Evolutionary conservation across 1,140 invertebrate species (phyloP).

Genomic region (Leguminivora glycinivorella): DNA sequence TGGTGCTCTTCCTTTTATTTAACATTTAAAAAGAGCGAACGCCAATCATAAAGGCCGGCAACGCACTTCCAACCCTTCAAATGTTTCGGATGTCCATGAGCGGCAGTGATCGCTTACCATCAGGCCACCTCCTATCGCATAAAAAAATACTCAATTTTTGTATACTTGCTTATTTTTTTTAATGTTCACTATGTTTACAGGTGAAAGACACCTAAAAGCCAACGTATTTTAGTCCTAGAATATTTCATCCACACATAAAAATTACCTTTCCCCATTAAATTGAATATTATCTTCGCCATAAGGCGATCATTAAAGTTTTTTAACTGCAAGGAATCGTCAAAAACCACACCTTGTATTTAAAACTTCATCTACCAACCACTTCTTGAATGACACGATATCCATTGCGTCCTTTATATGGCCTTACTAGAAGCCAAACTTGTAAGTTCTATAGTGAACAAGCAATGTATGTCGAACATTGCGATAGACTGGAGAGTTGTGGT

Average conservation of each 20-base stretch:
- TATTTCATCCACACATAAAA: background rate
- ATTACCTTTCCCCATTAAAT: background rate
- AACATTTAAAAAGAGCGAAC: too few species aligned
- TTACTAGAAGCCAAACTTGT: background rate
- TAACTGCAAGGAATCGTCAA: background rate
- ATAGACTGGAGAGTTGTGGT: background rate
- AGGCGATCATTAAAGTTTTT: background rate
- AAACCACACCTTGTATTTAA: constrained; percentile 6
- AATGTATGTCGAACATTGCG: background rate
- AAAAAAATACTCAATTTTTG: too few species aligned
- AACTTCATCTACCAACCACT: background rate
- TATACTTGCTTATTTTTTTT: too few species aligned
- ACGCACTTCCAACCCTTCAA: too few species aligned
- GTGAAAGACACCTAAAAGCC: too few species aligned
- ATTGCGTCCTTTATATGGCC: background rate
- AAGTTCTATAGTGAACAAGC: background rate
- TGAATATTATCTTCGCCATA: constrained; percentile 17
- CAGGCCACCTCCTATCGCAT: too few species aligned
- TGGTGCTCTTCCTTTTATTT: too few species aligned
- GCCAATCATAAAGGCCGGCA: too few species aligned
- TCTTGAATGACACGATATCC: background rate
- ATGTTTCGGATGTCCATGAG: too few species aligned
- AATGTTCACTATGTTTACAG: too few species aligned
- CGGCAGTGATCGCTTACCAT: too few species aligned
- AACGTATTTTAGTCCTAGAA: background rate